phyloP scores from a whole-genome alignment of 2,113 vertebrate genomes.

The Castor canadensis region DNA sequence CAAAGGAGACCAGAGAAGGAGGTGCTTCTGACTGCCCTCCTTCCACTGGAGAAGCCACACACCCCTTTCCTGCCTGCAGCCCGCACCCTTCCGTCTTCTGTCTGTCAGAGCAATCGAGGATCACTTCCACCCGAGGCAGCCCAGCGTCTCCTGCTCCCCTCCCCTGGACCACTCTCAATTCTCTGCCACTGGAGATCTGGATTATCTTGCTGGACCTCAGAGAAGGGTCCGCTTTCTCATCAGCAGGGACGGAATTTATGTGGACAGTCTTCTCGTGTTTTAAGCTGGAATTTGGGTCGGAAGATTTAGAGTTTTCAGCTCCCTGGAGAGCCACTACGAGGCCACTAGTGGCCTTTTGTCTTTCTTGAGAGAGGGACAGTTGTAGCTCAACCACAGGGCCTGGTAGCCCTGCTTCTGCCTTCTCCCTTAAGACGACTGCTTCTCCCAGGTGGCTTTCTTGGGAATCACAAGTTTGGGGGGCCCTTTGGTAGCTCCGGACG shows the following conservation, averaged over 20 bases:
- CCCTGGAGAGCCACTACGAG: constrained; percentile 84
- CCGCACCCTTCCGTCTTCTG: constrained; percentile 83
- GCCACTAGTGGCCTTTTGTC: constrained; percentile 64
- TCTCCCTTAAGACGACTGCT: constrained; percentile 61
- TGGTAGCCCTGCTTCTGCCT: constrained; percentile 72
- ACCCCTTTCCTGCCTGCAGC: constrained; percentile 85
- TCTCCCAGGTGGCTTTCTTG: constrained; percentile 67
- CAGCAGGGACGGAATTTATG: constrained; percentile 64
- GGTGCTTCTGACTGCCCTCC: constrained; percentile 90
- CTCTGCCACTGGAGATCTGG: constrained; percentile 80
- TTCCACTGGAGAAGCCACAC: constrained; percentile 90
- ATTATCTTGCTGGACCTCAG: constrained; percentile 82
- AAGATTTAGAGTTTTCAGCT: constrained; percentile 71
- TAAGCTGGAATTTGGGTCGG: constrained; percentile 67
- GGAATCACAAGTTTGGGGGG: constrained; percentile 62
- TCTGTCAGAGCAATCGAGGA: constrained; percentile 85
- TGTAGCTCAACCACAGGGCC: constrained; percentile 91
- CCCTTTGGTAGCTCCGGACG: constrained; percentile 75
- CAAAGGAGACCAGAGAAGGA: constrained; percentile 91
- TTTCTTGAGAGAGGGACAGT: constrained; percentile 87
- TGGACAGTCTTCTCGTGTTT: constrained; percentile 21
- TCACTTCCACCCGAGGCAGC: constrained; percentile 89
- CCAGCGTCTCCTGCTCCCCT: constrained; percentile 71
- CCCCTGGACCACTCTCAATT: constrained; percentile 82
- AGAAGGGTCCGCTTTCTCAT: constrained; percentile 64